A percentile compares a stretch with the other conserved stretches of the same genome.
These are phyloP conservation scores for Drosophila burlai DNA, from an alignment of 1,140 invertebrate species.

Conservation along the genomic window DNA sequence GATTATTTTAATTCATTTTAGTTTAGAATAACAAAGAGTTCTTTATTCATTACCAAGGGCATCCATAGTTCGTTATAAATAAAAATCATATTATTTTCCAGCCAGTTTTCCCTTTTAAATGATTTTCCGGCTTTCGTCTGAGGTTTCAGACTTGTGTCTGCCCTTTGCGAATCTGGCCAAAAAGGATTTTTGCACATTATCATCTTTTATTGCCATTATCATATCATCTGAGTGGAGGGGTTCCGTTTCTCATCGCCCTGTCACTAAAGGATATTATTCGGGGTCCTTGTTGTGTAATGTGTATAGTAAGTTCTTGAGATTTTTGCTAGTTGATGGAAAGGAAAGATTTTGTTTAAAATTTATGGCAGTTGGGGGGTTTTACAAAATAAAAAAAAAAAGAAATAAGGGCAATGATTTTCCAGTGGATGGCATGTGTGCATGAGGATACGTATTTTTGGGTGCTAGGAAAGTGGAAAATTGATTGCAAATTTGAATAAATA, in stretches of 20 bases:
- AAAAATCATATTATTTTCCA: not conserved
- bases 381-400: not conserved
- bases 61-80: not conserved
- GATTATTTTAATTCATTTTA: too few species aligned
- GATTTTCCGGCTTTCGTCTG: constrained; percentile 43
- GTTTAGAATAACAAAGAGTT: too few species aligned
- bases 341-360: constrained; percentile 32
- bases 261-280: constrained; percentile 43
- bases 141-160: constrained; percentile 33
- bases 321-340: constrained; percentile 29
- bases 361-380: constrained; percentile 15
- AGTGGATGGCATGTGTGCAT: not conserved
- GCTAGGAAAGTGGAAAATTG: not conserved
- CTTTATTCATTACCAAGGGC: not conserved
- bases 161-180: constrained; percentile 71
- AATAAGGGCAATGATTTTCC: not conserved
- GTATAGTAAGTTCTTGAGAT: constrained; percentile 64
- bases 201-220: constrained; percentile 68
- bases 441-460: constrained; percentile 7
- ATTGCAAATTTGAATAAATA: not conserved
- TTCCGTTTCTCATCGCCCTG: constrained; percentile 30
- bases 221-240: constrained; percentile 49
- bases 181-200: constrained; percentile 77
- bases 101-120: constrained; percentile 49
- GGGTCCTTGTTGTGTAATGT: constrained; percentile 61